These are phyloP conservation scores for Dipodomys merriami DNA, from an alignment of 2,113 vertebrate genomes.

Conservation along the genomic window DNA sequence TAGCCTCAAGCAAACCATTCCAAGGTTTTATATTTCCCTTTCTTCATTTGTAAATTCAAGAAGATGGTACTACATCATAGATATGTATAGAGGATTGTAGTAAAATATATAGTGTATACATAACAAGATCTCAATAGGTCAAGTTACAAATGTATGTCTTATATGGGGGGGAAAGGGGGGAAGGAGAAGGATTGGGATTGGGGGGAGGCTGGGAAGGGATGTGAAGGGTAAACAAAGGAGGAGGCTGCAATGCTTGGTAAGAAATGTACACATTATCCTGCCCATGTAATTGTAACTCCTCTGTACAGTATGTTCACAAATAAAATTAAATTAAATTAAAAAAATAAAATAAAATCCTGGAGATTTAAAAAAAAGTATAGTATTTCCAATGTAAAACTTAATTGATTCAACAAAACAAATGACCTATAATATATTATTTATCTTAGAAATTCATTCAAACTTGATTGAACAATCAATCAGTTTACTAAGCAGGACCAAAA, in stretches of 20 bases:
- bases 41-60: not conserved
- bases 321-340: too few species aligned
- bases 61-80: not conserved
- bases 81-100: not conserved
- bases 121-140: not conserved
- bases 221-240: too few species aligned
- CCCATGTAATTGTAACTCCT: too few species aligned
- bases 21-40: not conserved
- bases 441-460: not conserved
- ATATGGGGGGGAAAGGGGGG: too few species aligned
- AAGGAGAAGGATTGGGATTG: too few species aligned
- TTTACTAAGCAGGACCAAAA: too few species aligned
- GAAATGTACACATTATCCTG: too few species aligned
- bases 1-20: not conserved
- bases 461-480: not conserved
- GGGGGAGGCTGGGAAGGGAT: too few species aligned
- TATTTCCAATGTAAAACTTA: conserved; percentile 7
- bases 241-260: too few species aligned
- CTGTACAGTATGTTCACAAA: too few species aligned
- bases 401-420: not conserved
- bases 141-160: not conserved
- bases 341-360: too few species aligned
- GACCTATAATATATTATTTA: not conserved
- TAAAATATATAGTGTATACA: not conserved
- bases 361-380: not conserved